Conservation (phyloP, 1,140 invertebrate species). For the Drosophila gunungcola region DNA sequence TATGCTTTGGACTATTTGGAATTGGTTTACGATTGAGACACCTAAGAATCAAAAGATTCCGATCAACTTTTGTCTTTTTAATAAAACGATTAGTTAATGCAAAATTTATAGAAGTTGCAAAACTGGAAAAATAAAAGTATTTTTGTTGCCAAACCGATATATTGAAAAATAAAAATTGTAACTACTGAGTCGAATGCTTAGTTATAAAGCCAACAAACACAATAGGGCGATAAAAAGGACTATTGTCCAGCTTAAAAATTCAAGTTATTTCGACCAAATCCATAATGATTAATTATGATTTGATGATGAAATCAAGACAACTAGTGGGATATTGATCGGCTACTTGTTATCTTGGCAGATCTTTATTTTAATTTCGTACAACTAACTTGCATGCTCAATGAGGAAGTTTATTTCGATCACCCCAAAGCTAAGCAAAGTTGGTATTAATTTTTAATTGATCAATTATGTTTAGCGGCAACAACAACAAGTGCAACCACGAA, state of each 20-base stretch:
- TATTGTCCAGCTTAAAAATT: not conserved
- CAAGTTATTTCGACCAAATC: not conserved
- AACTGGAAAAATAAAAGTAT: not conserved
- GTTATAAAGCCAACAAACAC: too few species aligned
- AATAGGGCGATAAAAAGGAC: not conserved
- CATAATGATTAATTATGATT: conserved; percentile 5
- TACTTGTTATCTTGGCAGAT: conserved; percentile 27
- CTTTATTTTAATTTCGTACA: conserved; percentile 15
- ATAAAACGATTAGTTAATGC: not conserved
- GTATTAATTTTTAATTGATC: conserved; percentile 82
- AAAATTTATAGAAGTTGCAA: not conserved
- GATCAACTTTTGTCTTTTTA: too few species aligned
- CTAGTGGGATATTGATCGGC: conserved; percentile 9
- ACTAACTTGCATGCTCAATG: conserved; percentile 30
- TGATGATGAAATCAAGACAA: not conserved
- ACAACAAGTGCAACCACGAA: conserved; percentile 25
- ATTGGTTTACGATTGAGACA: conserved; percentile 1
- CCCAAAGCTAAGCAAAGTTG: conserved; percentile 71
- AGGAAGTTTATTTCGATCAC: conserved; percentile 60
- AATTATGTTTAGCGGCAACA: conserved; percentile 57
- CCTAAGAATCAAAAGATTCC: not conserved
- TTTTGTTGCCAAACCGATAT: too few species aligned
- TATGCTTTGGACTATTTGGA: conserved; percentile 1
- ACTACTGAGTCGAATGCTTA: too few species aligned
- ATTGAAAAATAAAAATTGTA: too few species aligned